Evolutionary conservation across 23 tunicate genomes (phyloP), one percentile per base, ranked within the genome.

Genomic region (Styela clava): DNA sequence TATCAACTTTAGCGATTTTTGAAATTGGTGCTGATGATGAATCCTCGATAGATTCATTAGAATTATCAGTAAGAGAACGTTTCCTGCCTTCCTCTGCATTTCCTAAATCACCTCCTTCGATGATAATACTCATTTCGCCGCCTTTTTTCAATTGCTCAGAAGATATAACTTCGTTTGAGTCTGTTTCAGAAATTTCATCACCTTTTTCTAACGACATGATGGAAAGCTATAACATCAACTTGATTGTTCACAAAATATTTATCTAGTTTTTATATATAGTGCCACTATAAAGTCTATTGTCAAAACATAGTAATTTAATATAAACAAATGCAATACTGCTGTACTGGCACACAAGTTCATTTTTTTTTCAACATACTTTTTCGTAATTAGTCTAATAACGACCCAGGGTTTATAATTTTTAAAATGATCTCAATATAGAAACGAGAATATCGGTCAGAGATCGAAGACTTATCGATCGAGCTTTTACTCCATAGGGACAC

Each of bases 1-100:
- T 52, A 36, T 33, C 33, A 51, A 76, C 21, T 44, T 52, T 76
- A 22, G 81, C 81, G 0, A 44, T 44, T n/a, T 36, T 51, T 19
- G 52, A 9, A 32, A 31, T 34, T 32, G 25, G 44, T 28, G 21
- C 37, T 21, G 27, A 21, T 1, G 1, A 52, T 0, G 81, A 22
- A 32, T 71, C 16, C 5, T 71, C 77, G 3, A 29, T 16, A 27
- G 34, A 18, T 35, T 18, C 24, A 16, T 68, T 68, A 29, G 27
- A 24, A 16, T 29, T 21, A 30, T 71, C 77, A 21, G 77, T 30
- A 2, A 21, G 16, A 5, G 35, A 28, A 21, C 24, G 37, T 71
- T 21, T 34, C 29, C 34, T 34, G 34, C 35, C 34, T 27, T 24
- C 70, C 77, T 16, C 77, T 3, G 35, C 77, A 21, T 7, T 35